These are phyloP conservation scores for Zosterops hypoxanthus DNA, from an alignment of 2,113 vertebrate genomes.

Conservation along the genomic window DNA sequence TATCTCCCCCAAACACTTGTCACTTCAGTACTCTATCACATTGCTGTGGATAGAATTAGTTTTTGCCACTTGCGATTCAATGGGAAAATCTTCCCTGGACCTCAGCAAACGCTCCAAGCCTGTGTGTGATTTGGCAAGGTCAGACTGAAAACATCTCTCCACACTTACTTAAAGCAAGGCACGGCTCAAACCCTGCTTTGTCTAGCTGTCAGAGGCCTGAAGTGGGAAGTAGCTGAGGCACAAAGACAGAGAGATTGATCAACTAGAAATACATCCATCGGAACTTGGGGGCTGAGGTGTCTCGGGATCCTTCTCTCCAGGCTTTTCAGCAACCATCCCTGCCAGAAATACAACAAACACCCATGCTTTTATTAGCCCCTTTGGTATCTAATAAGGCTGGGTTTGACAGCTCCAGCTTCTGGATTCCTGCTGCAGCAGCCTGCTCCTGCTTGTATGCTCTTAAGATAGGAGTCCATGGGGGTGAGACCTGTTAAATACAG, in stretches of 20 bases:
- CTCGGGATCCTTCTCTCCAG: neutral
- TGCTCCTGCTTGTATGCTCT: neutral
- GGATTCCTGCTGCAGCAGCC: conserved; percentile 26
- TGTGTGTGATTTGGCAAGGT: conserved; percentile 37
- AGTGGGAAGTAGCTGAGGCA: conserved; percentile 10
- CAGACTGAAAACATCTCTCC: conserved; percentile 46
- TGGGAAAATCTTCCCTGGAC: conserved; percentile 44
- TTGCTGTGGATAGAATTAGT: neutral
- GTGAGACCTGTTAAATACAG: neutral
- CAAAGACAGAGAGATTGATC: neutral
- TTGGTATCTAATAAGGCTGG: neutral
- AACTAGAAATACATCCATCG: neutral
- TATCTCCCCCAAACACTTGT: neutral
- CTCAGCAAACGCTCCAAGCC: neutral
- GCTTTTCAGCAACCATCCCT: conserved; percentile 55
- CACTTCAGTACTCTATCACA: neutral
- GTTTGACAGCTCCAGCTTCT: conserved; percentile 34
- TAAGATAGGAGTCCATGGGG: neutral
- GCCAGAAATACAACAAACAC: conserved; percentile 34
- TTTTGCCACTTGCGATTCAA: conserved; percentile 8
- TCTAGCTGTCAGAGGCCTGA: conserved; percentile 47
- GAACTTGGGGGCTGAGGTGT: conserved; percentile 26
- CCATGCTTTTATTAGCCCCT: conserved; percentile 49
- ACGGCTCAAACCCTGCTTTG: conserved; percentile 16
- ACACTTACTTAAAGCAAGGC: conserved; percentile 35